These are phyloP conservation scores for Lucifuga dentata DNA, from an alignment of 2,113 vertebrate species.

Conservation along the genomic window DNA sequence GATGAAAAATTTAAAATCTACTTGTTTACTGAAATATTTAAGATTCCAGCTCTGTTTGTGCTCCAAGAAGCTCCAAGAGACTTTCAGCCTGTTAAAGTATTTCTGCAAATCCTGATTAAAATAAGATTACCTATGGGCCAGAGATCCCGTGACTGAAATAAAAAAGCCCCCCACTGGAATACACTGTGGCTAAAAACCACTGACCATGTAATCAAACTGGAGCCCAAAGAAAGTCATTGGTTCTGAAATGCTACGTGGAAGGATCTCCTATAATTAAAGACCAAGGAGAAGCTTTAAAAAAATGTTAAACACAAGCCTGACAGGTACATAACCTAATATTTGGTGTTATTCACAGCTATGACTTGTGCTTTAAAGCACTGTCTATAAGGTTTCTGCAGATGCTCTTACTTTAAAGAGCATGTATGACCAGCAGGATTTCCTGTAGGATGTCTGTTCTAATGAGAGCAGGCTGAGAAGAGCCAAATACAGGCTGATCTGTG, in stretches of 20 bases:
- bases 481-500: constrained; percentile 60
- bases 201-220: constrained; percentile 9
- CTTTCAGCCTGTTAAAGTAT: constrained; percentile 16
- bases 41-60: constrained; percentile 44
- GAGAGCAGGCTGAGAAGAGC: constrained; percentile 43
- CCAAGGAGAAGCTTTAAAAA: constrained; percentile 2
- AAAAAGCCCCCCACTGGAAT: constrained; percentile 26
- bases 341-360: constrained; percentile 1
- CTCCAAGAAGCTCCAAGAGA: constrained; percentile 50
- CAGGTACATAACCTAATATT: constrained; percentile 12
- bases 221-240: constrained; percentile 16
- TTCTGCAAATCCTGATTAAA: constrained; percentile 55
- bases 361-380: constrained; percentile 23
- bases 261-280: no score
- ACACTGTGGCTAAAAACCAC: neutral
- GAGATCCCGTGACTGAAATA: constrained; percentile 18
- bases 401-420: constrained; percentile 55
- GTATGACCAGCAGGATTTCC: constrained; percentile 55
- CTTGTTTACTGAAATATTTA: constrained; percentile 81
- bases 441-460: constrained; percentile 64
- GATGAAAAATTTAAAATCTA: constrained; percentile 72
- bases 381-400: constrained; percentile 17
- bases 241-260: constrained; percentile 21
- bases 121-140: constrained; percentile 42
- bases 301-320: no score